Evolutionary conservation across 2,113 vertebrate genomes (phyloP).

Genomic region (Nothoprocta pentlandii): DNA sequence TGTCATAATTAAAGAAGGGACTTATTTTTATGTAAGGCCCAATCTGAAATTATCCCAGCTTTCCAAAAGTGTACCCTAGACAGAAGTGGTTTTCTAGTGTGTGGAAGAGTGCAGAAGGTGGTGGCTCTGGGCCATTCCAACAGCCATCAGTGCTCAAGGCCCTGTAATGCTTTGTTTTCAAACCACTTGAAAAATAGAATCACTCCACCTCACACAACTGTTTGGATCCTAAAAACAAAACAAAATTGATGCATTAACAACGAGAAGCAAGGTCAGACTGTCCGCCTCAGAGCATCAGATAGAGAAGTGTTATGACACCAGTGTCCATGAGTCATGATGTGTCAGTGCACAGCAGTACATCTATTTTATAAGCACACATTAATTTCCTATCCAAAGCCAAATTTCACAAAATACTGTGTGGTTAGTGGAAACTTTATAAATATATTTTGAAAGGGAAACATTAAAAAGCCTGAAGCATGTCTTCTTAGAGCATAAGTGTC

Average conservation of each 20-base stretch:
- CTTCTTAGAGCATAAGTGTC: constrained; percentile 2
- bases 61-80: neutral
- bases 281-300: neutral
- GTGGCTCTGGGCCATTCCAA: neutral
- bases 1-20: neutral
- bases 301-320: constrained; percentile 3
- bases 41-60: neutral
- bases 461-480: constrained; percentile 37
- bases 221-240: neutral
- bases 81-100: neutral
- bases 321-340: neutral
- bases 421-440: neutral
- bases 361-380: neutral
- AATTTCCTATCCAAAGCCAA: constrained; percentile 3
- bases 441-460: neutral
- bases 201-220: neutral
- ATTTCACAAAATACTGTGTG: neutral
- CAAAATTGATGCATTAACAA: neutral
- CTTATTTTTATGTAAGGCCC: neutral
- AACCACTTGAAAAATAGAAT: neutral
- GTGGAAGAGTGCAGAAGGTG: neutral
- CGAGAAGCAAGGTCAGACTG: constrained; percentile 9
- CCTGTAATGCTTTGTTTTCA: neutral
- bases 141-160: neutral
- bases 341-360: neutral